Evolutionary conservation across 2,113 vertebrate genomes (phyloP).

Genomic region (Tenrec ecaudatus): DNA sequence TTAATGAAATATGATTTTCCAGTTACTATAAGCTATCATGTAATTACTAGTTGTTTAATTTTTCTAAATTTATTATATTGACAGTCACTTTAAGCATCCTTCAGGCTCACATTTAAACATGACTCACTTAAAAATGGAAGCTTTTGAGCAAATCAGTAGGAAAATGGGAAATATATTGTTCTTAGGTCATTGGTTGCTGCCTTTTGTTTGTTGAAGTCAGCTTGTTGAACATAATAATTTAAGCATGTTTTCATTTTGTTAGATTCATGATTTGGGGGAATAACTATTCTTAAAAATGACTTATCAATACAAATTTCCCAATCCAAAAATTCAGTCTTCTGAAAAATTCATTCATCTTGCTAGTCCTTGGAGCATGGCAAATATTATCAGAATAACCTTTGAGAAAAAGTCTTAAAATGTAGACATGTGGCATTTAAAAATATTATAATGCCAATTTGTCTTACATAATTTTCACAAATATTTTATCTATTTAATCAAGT

Average conservation of each 20-base stretch:
- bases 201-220: slow-evolving; percentile 41
- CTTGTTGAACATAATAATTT: slow-evolving; percentile 49
- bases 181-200: neutral
- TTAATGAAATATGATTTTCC: neutral
- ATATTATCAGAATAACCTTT: slow-evolving; percentile 48
- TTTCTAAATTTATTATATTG: neutral
- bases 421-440: slow-evolving; percentile 16
- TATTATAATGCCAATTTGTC: slow-evolving; percentile 70
- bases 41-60: no score
- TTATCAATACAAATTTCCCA: slow-evolving; percentile 55
- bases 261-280: slow-evolving; percentile 53
- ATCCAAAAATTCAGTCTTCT: slow-evolving; percentile 41
- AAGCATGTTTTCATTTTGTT: slow-evolving; percentile 46
- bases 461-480: slow-evolving; percentile 70
- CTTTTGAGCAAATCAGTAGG: slow-evolving; percentile 48
- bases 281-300: slow-evolving; percentile 45
- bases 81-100: slow-evolving; percentile 25
- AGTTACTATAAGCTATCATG: neutral
- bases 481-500: slow-evolving; percentile 76
- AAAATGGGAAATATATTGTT: slow-evolving; percentile 17
- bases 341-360: slow-evolving; percentile 48
- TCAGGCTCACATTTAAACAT: neutral
- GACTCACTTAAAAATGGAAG: slow-evolving; percentile 46
- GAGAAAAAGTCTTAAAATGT: slow-evolving; percentile 40
- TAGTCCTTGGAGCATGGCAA: neutral